Percentiles rank a stretch among this genome's conserved stretches.
Evolutionary conservation across 37 sponge, comb jelly and placozoan genomes (phyloP).

Genomic region (Tethya wilhelma): DNA sequence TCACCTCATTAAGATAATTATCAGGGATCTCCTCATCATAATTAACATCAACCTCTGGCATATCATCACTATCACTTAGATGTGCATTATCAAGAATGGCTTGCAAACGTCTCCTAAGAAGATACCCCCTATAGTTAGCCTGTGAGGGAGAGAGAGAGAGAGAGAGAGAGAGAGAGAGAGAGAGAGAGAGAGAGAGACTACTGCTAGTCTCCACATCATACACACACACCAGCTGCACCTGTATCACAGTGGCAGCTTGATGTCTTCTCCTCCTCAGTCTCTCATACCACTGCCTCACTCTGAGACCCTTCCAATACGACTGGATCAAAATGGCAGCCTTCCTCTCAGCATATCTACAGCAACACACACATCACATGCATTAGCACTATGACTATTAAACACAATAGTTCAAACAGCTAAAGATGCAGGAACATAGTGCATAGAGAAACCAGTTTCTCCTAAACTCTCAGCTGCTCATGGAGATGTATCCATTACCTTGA

Average conservation of each 20-base stretch:
- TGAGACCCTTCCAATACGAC: neutral
- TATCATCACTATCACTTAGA: neutral
- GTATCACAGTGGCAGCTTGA: neutral
- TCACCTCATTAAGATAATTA: neutral
- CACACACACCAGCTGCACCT: no score
- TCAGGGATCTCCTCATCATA: neutral
- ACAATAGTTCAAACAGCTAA: no score
- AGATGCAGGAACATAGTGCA: no score
- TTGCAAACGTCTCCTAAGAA: neutral
- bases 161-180: conserved; percentile 17
- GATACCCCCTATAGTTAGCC: neutral
- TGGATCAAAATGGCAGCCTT: neutral
- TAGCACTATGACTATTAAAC: no score
- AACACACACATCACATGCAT: no score
- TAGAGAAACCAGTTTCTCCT: no score
- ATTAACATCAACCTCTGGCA: neutral
- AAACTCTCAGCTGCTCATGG: no score
- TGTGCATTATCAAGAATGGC: neutral
- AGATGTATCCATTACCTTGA: no score
- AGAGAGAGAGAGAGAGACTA: conserved; percentile 36
- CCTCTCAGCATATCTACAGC: neutral
- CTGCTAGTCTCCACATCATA: neutral
- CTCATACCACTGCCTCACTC: neutral
- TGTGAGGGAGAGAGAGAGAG: neutral
- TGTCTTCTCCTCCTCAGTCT: neutral